These are phyloP conservation scores for Trichonephila clavata DNA, from an alignment of 1,140 invertebrate species.

Conservation along the genomic window DNA sequence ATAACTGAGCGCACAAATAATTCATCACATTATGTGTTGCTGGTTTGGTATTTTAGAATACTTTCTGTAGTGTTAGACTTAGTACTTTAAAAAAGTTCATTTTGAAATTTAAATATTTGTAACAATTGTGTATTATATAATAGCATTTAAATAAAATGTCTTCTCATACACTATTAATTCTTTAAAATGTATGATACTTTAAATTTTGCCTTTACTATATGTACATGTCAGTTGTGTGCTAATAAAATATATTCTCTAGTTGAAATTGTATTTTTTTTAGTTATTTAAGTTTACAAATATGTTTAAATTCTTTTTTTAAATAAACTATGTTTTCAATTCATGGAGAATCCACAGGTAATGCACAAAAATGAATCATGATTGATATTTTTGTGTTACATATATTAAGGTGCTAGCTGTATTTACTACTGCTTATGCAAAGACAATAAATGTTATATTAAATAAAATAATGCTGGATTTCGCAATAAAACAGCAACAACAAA, in stretches of 20 bases:
- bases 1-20: conserved; percentile 23
- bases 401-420: too few species aligned
- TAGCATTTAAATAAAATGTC: neutral
- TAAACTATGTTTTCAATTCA: too few species aligned
- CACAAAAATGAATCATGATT: too few species aligned
- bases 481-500: too few species aligned
- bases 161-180: neutral
- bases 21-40: neutral
- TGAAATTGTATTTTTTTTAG: neutral
- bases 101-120: conserved; percentile 15
- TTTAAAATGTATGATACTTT: neutral
- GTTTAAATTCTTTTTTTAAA: too few species aligned
- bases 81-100: neutral
- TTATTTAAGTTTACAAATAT: too few species aligned
- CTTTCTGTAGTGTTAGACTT: neutral
- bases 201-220: neutral
- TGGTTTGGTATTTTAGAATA: neutral
- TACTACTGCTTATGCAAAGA: too few species aligned
- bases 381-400: too few species aligned
- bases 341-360: too few species aligned
- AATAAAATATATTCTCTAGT: conserved; percentile 4
- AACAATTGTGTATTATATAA: neutral
- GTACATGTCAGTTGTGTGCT: neutral
- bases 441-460: too few species aligned
- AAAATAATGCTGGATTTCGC: too few species aligned